Percentiles rank a stretch among this genome's conserved stretches.
phyloP scores from a whole-genome alignment of 2,113 vertebrate species.

The mouse (Mus musculus) region DNA sequence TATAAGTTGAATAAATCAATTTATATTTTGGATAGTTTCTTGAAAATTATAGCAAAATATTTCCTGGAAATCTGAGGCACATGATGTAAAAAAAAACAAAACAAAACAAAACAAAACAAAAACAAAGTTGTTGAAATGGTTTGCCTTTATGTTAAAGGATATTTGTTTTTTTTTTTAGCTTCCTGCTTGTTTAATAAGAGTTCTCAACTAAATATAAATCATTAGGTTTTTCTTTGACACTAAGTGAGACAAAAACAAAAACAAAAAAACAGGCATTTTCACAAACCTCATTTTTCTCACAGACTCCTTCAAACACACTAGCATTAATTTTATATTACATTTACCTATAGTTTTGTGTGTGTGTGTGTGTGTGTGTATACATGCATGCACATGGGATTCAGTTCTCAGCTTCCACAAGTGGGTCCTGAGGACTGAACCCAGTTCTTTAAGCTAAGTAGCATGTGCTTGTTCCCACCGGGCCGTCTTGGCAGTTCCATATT shows the following conservation, averaged over 20 bases:
- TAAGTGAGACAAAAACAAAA: not conserved
- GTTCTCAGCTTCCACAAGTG: not conserved
- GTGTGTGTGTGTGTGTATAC: not conserved
- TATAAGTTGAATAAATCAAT: too few relatives aligned
- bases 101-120: too few relatives aligned
- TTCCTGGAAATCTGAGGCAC: not conserved
- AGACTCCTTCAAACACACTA: not conserved
- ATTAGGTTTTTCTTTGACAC: not conserved
- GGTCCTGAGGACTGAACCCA: too few relatives aligned
- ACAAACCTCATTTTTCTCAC: not conserved
- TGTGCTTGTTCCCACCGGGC: not conserved
- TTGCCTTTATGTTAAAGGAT: not conserved
- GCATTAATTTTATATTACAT: not conserved
- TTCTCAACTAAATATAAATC: not conserved
- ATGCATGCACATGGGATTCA: not conserved
- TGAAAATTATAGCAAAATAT: not conserved
- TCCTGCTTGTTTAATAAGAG: not conserved
- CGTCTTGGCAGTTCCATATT: too few relatives aligned
- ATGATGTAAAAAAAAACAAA: not conserved
- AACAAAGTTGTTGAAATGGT: not conserved
- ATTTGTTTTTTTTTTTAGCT: not conserved
- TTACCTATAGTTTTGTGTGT: not conserved
- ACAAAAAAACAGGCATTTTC: not conserved
- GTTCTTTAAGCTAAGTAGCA: not conserved
- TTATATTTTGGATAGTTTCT: not conserved